Base-by-base conservation (phyloP, 2,888 invertebrate species). In the Pomacea canaliculata region DNA sequence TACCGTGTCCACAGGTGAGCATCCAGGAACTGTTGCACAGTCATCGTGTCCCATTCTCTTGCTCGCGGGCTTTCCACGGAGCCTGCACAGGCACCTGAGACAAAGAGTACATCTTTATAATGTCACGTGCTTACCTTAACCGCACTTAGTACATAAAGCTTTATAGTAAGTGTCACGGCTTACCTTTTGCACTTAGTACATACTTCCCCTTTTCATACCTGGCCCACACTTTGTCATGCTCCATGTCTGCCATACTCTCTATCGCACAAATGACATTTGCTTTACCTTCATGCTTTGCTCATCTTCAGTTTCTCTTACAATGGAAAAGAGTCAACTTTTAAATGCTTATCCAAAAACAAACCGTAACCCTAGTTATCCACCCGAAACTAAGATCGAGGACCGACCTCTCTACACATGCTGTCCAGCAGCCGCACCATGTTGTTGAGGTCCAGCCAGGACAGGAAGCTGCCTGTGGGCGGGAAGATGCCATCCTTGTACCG, bases 41-140 rank as follows among this genome's bases (percentile, higher is more conserved):
- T 90, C 84, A 88, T 87, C 51, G 80, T 79, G 76, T 90, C 90
- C 89, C 90, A 90, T 75, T 89, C 86, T 62, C 81, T 79, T 3
- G 91, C 90, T 59, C 85, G 80, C 0, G 86, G 0, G 88, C 87
- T 23, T 83, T 83, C 90, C 90, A 90, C 0, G 91, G 91, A 0
- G 87, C 86, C 23, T 88, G 85, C 49, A 83, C 73, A 8, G 89
- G 88, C 51, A 90, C 84, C 82, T 89, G 74, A n/a, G 75, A 77
- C 78, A 27, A 63, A 23, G 27, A 51, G 49, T 1, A 16, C 9
- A 62, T 23, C 37, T 60, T 60, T 46, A 48, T 51, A 37, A 1
- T n/a, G 10, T 10, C 48, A 37, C 63, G 7, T n/a, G 37, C 63
- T 27, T 63, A n/a, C 63, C 63, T 63, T 27, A 4, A 63, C 12